phyloP scores from a whole-genome alignment of 2,888 invertebrate genomes.

The Enchytraeus crypticus region DNA sequence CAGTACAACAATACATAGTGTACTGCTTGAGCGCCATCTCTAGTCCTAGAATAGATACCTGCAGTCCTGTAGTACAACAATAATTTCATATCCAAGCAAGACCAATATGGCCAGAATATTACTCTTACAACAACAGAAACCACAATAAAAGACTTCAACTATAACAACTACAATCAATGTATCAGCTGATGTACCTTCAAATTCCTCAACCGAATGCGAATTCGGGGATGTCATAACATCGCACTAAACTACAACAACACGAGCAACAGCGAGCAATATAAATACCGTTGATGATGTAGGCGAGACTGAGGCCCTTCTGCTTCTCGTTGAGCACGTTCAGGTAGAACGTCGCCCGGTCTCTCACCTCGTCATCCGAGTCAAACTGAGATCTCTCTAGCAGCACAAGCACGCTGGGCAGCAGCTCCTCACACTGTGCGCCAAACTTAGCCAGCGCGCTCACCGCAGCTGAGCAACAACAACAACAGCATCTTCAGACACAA shows the following conservation, averaged over 20 bases:
- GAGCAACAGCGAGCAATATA: no score
- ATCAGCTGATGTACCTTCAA: no score
- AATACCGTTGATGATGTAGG: conserved; percentile 48
- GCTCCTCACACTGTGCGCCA: conserved; percentile 83
- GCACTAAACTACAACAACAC: no score
- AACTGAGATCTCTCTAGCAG: conserved; percentile 55
- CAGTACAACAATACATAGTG: conserved; percentile 43
- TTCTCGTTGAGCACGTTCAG: conserved; percentile 63
- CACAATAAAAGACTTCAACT: no score
- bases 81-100: neutral
- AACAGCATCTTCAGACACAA: neutral
- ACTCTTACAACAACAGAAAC: no score
- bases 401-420: conserved; percentile 75
- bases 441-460: conserved; percentile 96
- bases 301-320: conserved; percentile 46
- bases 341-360: conserved; percentile 94
- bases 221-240: no score
- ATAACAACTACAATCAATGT: no score
- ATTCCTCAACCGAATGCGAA: no score
- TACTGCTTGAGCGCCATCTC: conserved; percentile 81
- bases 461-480: conserved; percentile 61
- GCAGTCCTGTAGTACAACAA: conserved; percentile 34
- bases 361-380: conserved; percentile 95
- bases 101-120: no score
- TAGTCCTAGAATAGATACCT: conserved; percentile 73